Conservation (phyloP, 2,113 vertebrate species). For the Loxodonta africana region DNA sequence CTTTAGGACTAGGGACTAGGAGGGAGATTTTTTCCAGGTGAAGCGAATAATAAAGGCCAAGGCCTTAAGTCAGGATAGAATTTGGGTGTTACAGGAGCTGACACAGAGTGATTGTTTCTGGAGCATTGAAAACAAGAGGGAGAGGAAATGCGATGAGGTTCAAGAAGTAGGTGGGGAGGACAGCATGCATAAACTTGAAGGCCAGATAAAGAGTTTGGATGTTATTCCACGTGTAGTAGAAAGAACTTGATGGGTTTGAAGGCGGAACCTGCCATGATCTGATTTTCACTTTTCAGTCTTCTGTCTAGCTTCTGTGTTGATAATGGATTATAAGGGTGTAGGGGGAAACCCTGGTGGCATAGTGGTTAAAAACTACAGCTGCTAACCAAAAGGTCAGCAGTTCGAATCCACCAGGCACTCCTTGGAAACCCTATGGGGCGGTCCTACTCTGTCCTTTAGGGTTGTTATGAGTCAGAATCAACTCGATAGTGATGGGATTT, state of each 20-base stretch:
- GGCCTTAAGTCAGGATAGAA: neutral
- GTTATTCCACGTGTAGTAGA: neutral
- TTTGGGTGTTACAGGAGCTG: neutral
- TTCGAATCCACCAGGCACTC: no score
- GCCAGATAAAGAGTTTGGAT: neutral
- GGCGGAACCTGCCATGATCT: no score
- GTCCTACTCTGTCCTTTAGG: no score
- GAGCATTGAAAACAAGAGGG: neutral
- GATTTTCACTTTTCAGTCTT: neutral
- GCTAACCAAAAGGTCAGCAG: no score
- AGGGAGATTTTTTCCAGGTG: neutral
- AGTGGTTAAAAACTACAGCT: no score
- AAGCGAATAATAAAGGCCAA: neutral
- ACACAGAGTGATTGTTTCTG: neutral
- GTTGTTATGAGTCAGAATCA: no score
- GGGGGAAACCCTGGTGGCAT: no score
- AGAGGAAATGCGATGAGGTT: neutral
- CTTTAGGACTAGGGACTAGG: neutral
- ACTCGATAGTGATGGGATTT: no score
- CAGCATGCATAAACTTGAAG: neutral
- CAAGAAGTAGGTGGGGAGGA: neutral
- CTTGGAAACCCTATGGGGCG: no score
- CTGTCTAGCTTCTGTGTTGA: neutral
- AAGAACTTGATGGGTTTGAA: neutral
- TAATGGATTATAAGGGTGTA: neutral